Base-by-base conservation (phyloP, 2,113 vertebrate genomes). In the Orthochromis malagaraziensis region DNA sequence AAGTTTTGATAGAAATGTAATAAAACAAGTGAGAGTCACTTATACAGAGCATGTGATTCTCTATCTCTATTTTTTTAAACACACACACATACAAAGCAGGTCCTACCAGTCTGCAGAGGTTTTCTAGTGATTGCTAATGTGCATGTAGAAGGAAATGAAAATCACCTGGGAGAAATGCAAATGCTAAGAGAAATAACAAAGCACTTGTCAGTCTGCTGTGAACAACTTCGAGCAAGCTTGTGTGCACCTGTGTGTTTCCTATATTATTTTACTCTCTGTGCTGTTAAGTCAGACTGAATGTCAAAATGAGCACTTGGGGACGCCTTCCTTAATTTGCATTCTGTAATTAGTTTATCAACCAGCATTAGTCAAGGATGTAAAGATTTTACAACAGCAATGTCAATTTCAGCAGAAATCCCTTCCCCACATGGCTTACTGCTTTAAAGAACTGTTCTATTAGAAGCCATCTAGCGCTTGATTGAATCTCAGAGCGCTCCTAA, bases 81-180 rank as follows among this genome's bases (percentile, higher is more conserved):
- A 38, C 19, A 38, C 19, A 38, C 60, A 38, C 63, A 68, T 9
- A 4, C 7, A 4, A 63, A 77, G 47, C 35, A 38, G 33, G 11
- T 40, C 19, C 55, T 60, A 13, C 5, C 33, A 35, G 42, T 73
- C 29, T 65, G 54, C 9, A 26, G 5, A 42, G 8, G 12, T 42
- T 70, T 45, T 21, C 33, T 16, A 26, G 24, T 60, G 57, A 38
- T 7, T 33, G 54, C 54, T 75, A 19, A 70, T 82, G 51, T 58
- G 47, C 65, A 89, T 80, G 87, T 63, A 70, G 82, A 91, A 35
- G 42, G 6, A 17, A 26, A 92, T 88, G 89, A 79, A 92, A 93
- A 91, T 92, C 73, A 84, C 10, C 6, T 0, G 3, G 63, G 89
- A 65, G 6, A 86, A 60, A 95, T 92, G 89, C 94, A 94, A 94